phyloP scores from a whole-genome alignment of 2,888 invertebrate species.

The Drosophila infuscata region DNA sequence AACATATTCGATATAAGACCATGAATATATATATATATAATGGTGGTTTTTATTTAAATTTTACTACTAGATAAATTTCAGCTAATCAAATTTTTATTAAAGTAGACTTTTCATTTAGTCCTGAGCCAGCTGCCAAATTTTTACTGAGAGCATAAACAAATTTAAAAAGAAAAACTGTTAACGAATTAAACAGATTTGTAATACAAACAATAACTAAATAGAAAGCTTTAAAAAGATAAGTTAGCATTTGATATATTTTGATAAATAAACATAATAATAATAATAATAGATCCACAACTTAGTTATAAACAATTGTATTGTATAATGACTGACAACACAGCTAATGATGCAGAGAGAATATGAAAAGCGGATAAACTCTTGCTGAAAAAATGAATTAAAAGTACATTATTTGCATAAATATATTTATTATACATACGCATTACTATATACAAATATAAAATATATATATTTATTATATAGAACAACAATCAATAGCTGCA shows the following conservation, averaged over 20 bases:
- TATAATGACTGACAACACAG: constrained; percentile 58
- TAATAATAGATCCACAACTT: constrained; percentile 34
- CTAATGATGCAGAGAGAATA: constrained; percentile 18
- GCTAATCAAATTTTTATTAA: constrained; percentile 34
- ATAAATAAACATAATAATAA: constrained; percentile 51
- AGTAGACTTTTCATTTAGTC: constrained; percentile 46
- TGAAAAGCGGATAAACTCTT: constrained; percentile 21
- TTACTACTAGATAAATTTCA: constrained; percentile 66
- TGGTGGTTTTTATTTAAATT: constrained; percentile 45
- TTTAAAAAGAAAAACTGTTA: constrained; percentile 13
- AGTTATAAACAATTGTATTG: constrained; percentile 62
- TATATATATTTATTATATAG: constrained; percentile 36
- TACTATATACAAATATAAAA: constrained; percentile 48
- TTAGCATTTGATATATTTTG: constrained; percentile 78
- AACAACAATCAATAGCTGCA: constrained; percentile 37
- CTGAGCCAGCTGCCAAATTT: constrained; percentile 71
- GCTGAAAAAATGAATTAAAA: constrained; percentile 36
- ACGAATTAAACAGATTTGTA: constrained; percentile 39
- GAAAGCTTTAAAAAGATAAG: constrained; percentile 76
- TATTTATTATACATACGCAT: constrained; percentile 46
- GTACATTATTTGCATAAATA: constrained; percentile 29
- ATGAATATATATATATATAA: constrained; percentile 12
- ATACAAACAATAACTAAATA: constrained; percentile 75
- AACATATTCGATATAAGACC: constrained; percentile 8
- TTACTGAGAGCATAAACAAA: constrained; percentile 40